A percentile compares a stretch with the other conserved stretches of the same genome.
phyloP scores from a whole-genome alignment of 2,888 invertebrate species.

The Volucella inanis region DNA sequence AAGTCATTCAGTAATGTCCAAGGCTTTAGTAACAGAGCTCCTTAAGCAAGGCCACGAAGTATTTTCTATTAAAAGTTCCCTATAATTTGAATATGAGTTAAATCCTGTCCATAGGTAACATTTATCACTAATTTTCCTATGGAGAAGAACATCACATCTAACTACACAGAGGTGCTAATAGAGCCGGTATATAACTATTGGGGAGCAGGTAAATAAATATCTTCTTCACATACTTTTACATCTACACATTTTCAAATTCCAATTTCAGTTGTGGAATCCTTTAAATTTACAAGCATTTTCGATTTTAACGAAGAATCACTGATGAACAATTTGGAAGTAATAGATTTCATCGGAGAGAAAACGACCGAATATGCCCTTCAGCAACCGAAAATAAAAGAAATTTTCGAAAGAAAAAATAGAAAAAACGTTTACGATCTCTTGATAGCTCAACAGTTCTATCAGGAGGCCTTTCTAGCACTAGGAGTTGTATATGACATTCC shows the following conservation, averaged over 20 bases:
- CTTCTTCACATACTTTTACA: neutral
- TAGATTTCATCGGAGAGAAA: constrained; percentile 79
- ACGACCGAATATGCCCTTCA: constrained; percentile 80
- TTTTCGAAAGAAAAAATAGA: constrained; percentile 79
- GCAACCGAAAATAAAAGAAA: constrained; percentile 78
- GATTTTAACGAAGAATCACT: constrained; percentile 78
- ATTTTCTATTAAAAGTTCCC: neutral
- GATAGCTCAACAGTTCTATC: constrained; percentile 83
- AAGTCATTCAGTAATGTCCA: constrained; percentile 84
- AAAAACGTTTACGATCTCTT: constrained; percentile 82
- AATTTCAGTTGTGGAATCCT: constrained; percentile 72
- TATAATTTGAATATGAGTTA: too few species aligned
- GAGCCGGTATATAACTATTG: too few species aligned
- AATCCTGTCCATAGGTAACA: too few species aligned
- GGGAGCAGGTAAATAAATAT: neutral
- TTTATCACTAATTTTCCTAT: too few species aligned
- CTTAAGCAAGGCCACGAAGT: constrained; percentile 83
- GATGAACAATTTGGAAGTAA: constrained; percentile 79
- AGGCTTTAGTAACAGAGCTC: constrained; percentile 82
- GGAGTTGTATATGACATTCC: constrained; percentile 82
- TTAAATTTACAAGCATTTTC: constrained; percentile 79
- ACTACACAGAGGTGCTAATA: too few species aligned
- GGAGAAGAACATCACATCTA: too few species aligned
- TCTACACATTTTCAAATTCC: neutral
- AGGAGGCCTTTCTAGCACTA: constrained; percentile 82